A percentile compares a stretch with the other conserved stretches of the same genome.
Conservation (phyloP, 2,888 invertebrate species). For the Dryadula phaetusa region DNA sequence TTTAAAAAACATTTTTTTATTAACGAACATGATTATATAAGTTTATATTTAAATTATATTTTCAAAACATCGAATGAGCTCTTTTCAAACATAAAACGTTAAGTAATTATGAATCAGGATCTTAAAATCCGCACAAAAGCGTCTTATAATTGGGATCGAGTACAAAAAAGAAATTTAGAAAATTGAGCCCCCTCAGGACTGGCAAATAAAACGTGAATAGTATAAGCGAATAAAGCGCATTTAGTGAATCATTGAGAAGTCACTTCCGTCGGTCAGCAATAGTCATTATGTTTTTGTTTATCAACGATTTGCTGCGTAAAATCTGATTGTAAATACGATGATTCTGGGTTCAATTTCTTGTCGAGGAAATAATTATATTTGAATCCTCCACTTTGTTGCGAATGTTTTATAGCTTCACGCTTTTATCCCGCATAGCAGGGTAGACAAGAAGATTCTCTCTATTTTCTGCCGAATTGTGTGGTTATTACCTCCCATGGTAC, state of each 20-base stretch:
- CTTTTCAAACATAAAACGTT: slow-evolving; percentile 8
- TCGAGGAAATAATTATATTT: too few relatives aligned
- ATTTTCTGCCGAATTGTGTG: too few relatives aligned
- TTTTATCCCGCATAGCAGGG: too few relatives aligned
- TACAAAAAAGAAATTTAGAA: slow-evolving; percentile 2
- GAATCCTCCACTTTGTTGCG: too few relatives aligned
- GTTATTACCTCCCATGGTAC: too few relatives aligned
- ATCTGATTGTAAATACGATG: too few relatives aligned
- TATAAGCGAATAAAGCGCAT: background rate
- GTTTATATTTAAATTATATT: slow-evolving; percentile 10
- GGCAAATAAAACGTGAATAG: background rate
- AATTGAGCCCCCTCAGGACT: background rate
- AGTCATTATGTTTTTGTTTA: too few relatives aligned
- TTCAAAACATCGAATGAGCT: background rate
- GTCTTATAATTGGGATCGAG: slow-evolving; percentile 6
- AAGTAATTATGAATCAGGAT: slow-evolving; percentile 9
- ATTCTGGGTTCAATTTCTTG: too few relatives aligned
- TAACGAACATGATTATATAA: background rate
- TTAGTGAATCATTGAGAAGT: background rate
- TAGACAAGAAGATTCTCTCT: too few relatives aligned
- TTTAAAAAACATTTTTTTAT: background rate
- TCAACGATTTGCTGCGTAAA: too few relatives aligned
- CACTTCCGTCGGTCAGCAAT: background rate
- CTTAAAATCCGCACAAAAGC: slow-evolving; percentile 13
- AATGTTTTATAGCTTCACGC: too few relatives aligned